Evolutionary conservation across 2,797 vertebrate species (phyloP).

Genomic region (Streptopelia turtur): DNA sequence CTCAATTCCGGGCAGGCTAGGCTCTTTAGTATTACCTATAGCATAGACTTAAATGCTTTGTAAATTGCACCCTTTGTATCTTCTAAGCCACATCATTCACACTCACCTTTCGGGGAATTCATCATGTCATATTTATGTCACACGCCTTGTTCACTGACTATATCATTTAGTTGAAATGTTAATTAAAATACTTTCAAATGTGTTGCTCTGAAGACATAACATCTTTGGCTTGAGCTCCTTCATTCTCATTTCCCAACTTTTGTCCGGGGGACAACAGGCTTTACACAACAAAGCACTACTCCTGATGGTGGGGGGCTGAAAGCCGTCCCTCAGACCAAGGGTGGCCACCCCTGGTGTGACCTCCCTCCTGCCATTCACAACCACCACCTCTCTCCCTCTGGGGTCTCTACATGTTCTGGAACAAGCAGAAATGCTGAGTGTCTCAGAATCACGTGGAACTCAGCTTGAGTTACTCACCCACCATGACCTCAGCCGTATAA

Average conservation of each 20-base stretch:
- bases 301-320: background rate
- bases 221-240: background rate
- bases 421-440: background rate
- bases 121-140: background rate
- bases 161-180: background rate
- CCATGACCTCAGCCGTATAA: background rate
- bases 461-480: background rate
- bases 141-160: rapidly evolving
- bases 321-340: background rate
- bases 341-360: background rate
- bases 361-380: background rate
- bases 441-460: background rate
- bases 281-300: background rate
- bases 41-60: background rate
- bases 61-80: background rate
- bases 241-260: background rate
- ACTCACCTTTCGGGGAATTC: background rate
- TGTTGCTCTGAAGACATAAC: background rate
- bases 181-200: background rate
- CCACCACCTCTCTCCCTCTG: background rate
- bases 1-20: background rate
- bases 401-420: background rate
- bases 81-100: background rate
- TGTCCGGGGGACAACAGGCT: background rate
- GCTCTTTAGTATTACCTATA: background rate